Conservation (phyloP, 2,888 invertebrate genomes). For the Noctua janthe region DNA sequence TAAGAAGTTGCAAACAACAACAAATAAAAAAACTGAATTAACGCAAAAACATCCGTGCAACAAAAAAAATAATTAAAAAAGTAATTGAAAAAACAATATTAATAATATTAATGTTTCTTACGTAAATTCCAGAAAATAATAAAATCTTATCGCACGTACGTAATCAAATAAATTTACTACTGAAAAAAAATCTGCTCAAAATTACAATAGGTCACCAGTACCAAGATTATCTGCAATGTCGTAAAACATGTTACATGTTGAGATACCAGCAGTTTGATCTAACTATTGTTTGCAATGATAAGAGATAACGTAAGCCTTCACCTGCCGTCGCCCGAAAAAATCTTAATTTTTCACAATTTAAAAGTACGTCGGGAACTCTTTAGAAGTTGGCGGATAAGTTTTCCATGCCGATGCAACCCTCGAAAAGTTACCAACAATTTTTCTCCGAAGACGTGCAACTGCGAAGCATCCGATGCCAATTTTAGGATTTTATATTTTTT, state of each 20-base stretch:
- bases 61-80: not conserved
- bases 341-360: conserved; percentile 62
- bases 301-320: conserved; percentile 72
- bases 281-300: conserved; percentile 80
- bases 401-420: conserved; percentile 61
- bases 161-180: not conserved
- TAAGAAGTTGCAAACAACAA: not conserved
- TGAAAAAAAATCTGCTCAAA: not conserved
- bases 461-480: conserved; percentile 65
- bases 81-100: not conserved
- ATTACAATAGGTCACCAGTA: conserved; percentile 37
- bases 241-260: conserved; percentile 63
- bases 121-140: not conserved
- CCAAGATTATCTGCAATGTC: conserved; percentile 61
- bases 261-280: conserved; percentile 73
- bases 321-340: conserved; percentile 64
- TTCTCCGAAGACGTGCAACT: conserved; percentile 64
- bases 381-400: conserved; percentile 57
- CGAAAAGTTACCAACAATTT: conserved; percentile 69
- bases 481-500: conserved; percentile 40
- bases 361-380: conserved; percentile 52
- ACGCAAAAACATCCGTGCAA: not conserved
- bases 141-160: too few species aligned
- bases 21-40: not conserved
- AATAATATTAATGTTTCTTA: not conserved